Evolutionary conservation across 2,888 invertebrate species (phyloP), one percentile per base, ranked within the genome.

Genomic region (Macrophya annulata): DNA sequence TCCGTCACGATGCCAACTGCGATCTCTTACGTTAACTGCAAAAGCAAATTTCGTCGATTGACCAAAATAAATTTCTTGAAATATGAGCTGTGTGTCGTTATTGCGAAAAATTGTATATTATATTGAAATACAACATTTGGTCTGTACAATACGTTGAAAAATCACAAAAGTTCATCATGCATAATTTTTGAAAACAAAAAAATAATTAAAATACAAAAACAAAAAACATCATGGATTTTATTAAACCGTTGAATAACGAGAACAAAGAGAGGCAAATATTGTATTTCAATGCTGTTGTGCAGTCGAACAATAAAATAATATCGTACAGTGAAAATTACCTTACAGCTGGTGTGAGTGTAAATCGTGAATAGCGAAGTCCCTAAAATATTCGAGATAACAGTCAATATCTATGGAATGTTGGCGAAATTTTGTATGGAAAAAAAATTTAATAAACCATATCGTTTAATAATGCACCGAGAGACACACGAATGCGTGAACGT

Each of bases 391-490:
- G 37, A 59, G 21, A 81, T 86, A 87, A 89, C 88, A 88, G 89
- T 90, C 89, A 87, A 90, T 89, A 89, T 89, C 88, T 85, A 88
- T 87, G 88, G 88, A 87, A 89, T 89, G 88, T 87, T 86, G 86
- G 85, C 85, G 87, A 90, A 88, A 89, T 89, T 89, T 79, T 65
- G 48, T 43, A 59, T 68, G 62, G 48, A 31, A 77, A 85, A 72
- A 87, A 87, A 86, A 86, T 88, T 87, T 88, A 87, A 86, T 88
- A 89, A 87, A 87, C 85, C 83, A 45, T 31, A 9, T 40, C 48
- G 37, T 82, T 87, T 85, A 82, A 88, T 89, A 87, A 87, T 87
- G 85, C 62, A 59, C 76, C 59, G 59, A 55, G 84, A 76, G 84
- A 84, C 43, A 68, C 51, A 51, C 84, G 84, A 55, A 76, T 84